Conservation (phyloP, 2,113 vertebrate genomes). For the Tachysurus fulvidraco region DNA sequence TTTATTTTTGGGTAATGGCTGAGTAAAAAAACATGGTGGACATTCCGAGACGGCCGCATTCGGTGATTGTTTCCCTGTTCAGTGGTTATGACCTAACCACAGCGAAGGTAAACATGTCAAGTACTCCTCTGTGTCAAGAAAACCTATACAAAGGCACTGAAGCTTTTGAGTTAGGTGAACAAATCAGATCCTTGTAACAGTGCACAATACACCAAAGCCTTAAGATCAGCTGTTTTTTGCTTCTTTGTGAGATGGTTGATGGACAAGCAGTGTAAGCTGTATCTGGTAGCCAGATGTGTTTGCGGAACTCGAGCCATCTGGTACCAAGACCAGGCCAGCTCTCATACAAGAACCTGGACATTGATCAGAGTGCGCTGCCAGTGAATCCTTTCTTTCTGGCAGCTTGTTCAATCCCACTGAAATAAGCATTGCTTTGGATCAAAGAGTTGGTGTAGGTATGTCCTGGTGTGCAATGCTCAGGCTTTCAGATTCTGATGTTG, state of each 20-base stretch:
- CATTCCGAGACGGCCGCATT: background rate
- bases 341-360: conserved; percentile 9
- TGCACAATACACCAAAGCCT: background rate
- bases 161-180: background rate
- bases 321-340: background rate
- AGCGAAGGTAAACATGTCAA: background rate
- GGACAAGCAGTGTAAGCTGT: background rate
- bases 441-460: background rate
- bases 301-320: background rate
- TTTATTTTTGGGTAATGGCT: background rate
- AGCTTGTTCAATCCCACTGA: background rate
- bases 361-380: background rate
- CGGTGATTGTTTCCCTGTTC: background rate
- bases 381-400: background rate
- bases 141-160: background rate
- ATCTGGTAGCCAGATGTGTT: conserved; percentile 1
- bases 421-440: background rate
- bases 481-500: conserved; percentile 10
- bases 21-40: background rate
- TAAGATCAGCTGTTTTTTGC: background rate
- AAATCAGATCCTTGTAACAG: background rate
- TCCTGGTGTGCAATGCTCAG: background rate
- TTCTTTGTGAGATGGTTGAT: conserved; percentile 4
- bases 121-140: background rate
- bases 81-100: conserved; percentile 16